Base-by-base conservation (phyloP, 2,797 vertebrate genomes). In the Clarias fuscus region DNA sequence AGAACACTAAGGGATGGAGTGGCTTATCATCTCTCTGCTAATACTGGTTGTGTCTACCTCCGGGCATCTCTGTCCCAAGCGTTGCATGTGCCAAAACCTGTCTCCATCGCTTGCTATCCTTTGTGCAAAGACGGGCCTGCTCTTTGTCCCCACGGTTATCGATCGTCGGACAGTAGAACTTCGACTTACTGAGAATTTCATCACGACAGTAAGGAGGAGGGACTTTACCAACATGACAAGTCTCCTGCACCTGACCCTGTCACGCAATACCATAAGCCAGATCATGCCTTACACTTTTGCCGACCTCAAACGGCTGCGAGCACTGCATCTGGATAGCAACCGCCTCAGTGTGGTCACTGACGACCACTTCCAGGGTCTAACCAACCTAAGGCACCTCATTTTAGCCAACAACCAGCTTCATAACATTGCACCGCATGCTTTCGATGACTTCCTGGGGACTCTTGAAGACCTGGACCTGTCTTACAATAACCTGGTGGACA, bases 211-310 rank as follows among this genome's bases (percentile, higher is more conserved):
- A 13, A 90, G 95, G 81, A 94, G 94, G 81, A 96, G 94, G 68
- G 97, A 97, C 90, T 97, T 97, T 85, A 96, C 96, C 72, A 97
- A 98, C 92, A 97, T 97, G 97, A 97, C 97, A 11, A 95, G 95
- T 75, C 94, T 98, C 56, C 93, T 98, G 14, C 96, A 97, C 87
- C 91, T 97, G 91, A 97, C 97, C 0, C 91, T 97, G 3, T 97
- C 97, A 18, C 94, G 96, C 90, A 98, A 98, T 89, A 97, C 97
- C 80, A 97, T 98, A 86, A 97, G 96, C 93, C 96, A 97, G 86
- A 97, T 98, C 85, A 95, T 97, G 91, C 97, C 97, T 71, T 95
- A 95, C 2, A 95, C 97, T 24, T 97, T 97, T 86, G 95, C 95
- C 43, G 97, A 98, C 91, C 96, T 98, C 20, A 95, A 95, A 64